Base-by-base conservation (phyloP, 2,888 invertebrate species). In the Sinelater perroti region DNA sequence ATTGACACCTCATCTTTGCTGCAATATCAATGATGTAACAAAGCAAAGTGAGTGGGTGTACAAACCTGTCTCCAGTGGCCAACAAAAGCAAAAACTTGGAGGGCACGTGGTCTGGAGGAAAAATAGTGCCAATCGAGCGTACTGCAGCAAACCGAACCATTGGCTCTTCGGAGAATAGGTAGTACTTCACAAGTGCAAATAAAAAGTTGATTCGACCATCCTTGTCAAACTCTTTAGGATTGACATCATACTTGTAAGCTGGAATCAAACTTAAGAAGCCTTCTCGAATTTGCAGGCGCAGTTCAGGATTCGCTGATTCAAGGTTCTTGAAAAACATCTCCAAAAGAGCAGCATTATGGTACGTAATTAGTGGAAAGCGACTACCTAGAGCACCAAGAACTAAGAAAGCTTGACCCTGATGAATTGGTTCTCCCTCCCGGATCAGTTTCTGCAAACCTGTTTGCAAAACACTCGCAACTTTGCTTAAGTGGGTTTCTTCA, bases 61-160 rank as follows among this genome's bases (percentile, higher is more conserved):
- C n/a, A n/a, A n/a, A 92, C 91, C 82, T 84, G 73, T 95, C 95
- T 35, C 93, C 94, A 64, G 89, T 89, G 21, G 93, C 93, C 51
- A 93, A 76, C 11, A 96, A 80, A 49, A 96, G 78, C 6, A 95
- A 80, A 74, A 90, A 94, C 70, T 93, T 83, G 0, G 95, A 90
- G 0, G 92, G 89, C 0, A 91, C 87, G 75, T 93, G 91, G 70
- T 90, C 85, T 21, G 86, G 82, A 0, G 93, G 91, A 77, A 94
- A 96, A 63, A 95, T 89, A 4, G 86, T 85, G 2, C 90, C 87
- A 0, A 93, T 84, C 70, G 92, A 94, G 57, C 91, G 85, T 70
- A 90, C 91, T 2, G 93, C 91, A 28, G 92, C 88, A 78, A 91
- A 90, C 55, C 95, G 83, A 28, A 90, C 88, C 80, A 91, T 90